phyloP scores from a whole-genome alignment of 2,797 vertebrate genomes.

The Chlorospingus semifuscus region DNA sequence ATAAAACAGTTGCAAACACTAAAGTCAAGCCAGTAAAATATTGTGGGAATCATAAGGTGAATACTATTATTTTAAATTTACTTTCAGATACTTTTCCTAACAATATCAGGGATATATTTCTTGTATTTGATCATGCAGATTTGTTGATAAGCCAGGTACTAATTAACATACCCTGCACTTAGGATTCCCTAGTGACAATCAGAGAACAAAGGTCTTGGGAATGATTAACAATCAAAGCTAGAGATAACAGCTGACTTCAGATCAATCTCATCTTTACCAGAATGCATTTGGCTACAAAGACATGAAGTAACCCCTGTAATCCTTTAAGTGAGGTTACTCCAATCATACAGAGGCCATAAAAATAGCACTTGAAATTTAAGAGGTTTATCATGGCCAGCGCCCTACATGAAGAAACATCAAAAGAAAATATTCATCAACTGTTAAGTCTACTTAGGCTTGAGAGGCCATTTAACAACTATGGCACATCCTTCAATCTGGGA shows the following conservation, averaged over 20 bases:
- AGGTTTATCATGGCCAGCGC: constrained; percentile 7
- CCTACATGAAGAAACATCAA: constrained; percentile 12
- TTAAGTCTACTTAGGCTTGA: not conserved
- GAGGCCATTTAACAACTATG: not conserved
- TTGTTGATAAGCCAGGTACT: not conserved
- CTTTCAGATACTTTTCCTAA: not conserved
- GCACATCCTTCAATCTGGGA: not conserved
- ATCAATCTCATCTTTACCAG: constrained; percentile 53
- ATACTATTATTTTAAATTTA: not conserved
- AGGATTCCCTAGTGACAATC: not conserved
- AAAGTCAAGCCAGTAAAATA: not conserved
- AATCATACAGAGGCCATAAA: constrained; percentile 44
- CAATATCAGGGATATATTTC: not conserved
- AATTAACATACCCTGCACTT: not conserved
- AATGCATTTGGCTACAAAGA: constrained; percentile 53
- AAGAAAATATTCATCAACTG: not conserved
- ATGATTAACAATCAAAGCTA: constrained; percentile 44
- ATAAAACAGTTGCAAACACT: not conserved
- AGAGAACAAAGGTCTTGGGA: constrained; percentile 26
- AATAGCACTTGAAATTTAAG: constrained; percentile 49
- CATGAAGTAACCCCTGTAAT: constrained; percentile 57
- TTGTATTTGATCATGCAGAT: not conserved
- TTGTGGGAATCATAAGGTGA: not conserved
- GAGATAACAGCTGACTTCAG: constrained; percentile 50
- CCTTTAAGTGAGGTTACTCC: constrained; percentile 57